phyloP scores from a whole-genome alignment of 2,797 vertebrate genomes.

The Ctenopoma kingsleyae region DNA sequence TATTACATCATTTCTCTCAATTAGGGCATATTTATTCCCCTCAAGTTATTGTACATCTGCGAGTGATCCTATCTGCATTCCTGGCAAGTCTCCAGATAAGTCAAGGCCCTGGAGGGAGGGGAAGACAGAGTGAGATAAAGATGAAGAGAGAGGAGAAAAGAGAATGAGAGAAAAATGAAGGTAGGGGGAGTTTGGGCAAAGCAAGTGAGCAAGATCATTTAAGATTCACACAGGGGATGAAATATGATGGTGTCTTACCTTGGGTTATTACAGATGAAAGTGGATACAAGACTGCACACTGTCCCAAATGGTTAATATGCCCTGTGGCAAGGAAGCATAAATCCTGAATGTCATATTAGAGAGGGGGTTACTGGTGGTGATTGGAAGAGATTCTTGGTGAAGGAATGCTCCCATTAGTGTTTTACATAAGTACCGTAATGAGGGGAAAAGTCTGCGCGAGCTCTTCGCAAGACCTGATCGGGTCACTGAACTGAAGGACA shows the following conservation, averaged over 20 bases:
- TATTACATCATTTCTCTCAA: slow-evolving; percentile 83
- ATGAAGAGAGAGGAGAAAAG: slow-evolving; percentile 43
- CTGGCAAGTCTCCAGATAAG: slow-evolving; percentile 60
- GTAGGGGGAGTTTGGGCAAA: slow-evolving; percentile 41
- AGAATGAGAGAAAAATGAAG: slow-evolving; percentile 48
- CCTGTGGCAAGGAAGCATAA: slow-evolving; percentile 60
- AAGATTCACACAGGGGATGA: slow-evolving; percentile 73
- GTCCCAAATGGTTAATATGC: slow-evolving; percentile 73
- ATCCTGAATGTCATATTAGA: slow-evolving; percentile 68
- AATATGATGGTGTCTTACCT: slow-evolving; percentile 72
- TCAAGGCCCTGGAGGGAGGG: slow-evolving; percentile 37
- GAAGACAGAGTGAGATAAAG: slow-evolving; percentile 48
- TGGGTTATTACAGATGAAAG: slow-evolving; percentile 78
- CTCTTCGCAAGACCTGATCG: slow-evolving; percentile 17
- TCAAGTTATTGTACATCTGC: slow-evolving; percentile 73
- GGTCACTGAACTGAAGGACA: slow-evolving; percentile 18
- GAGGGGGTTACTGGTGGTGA: slow-evolving; percentile 28
- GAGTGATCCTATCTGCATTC: slow-evolving; percentile 78
- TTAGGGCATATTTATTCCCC: slow-evolving; percentile 81
- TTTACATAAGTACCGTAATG: slow-evolving; percentile 66
- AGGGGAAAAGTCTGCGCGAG: slow-evolving; percentile 24
- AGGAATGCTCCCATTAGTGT: slow-evolving; percentile 62
- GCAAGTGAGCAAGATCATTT: slow-evolving; percentile 61
- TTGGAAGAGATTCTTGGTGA: slow-evolving; percentile 41
- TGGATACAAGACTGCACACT: slow-evolving; percentile 69